phyloP scores from a whole-genome alignment of 2,888 invertebrate species.

The Philereme vetulata region DNA sequence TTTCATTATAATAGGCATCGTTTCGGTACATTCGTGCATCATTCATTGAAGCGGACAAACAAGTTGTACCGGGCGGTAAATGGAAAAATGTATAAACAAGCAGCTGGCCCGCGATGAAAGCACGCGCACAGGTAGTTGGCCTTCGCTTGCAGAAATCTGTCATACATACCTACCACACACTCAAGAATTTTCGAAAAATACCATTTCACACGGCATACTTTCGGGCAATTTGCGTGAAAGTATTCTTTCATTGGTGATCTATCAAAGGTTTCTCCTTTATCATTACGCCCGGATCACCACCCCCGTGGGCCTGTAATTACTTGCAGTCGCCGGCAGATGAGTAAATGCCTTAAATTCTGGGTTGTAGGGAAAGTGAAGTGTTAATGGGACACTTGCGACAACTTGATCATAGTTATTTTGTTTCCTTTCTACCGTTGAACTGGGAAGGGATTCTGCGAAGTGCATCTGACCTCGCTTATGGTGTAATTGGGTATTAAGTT shows the following conservation, averaged over 20 bases:
- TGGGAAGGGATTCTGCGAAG: constrained; percentile 62
- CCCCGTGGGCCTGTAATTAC: constrained; percentile 71
- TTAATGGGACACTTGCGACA: constrained; percentile 66
- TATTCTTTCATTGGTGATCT: constrained; percentile 75
- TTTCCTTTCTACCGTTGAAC: constrained; percentile 58
- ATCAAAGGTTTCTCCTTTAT: constrained; percentile 75
- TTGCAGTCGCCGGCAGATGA: constrained; percentile 75
- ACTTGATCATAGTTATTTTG: constrained; percentile 72
- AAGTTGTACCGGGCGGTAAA: constrained; percentile 53
- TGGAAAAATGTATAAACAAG: constrained; percentile 58
- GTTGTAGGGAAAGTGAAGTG: constrained; percentile 79
- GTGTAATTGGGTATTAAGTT: constrained; percentile 47
- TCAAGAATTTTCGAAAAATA: constrained; percentile 63
- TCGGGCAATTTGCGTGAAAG: constrained; percentile 80
- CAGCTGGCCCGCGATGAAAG: constrained; percentile 57
- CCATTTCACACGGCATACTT: constrained; percentile 76
- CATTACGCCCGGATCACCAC: constrained; percentile 60
- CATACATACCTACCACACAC: constrained; percentile 38
- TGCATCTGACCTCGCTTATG: constrained; percentile 52
- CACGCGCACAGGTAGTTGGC: constrained; percentile 55
- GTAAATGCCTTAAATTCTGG: constrained; percentile 80
- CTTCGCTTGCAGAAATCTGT: constrained; percentile 57
- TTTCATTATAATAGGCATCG: too few relatives aligned
- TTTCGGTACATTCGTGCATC: not conserved
- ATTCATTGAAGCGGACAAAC: constrained; percentile 49